Conservation (phyloP, 2,113 vertebrate genomes). For the Urocynchramus pylzowi region DNA sequence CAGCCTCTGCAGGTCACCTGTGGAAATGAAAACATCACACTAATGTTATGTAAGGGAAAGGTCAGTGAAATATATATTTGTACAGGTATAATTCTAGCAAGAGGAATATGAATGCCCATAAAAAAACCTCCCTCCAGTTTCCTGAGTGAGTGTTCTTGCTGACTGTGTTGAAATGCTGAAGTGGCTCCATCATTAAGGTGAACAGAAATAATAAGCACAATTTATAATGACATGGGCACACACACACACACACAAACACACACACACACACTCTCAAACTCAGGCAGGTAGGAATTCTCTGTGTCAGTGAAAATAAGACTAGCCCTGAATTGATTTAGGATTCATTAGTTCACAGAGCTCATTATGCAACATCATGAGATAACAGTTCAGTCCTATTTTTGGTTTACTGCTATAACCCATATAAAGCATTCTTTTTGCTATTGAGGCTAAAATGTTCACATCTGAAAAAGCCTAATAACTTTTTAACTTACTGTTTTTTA, state of each 20-base stretch:
- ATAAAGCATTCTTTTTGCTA: background rate
- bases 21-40: background rate
- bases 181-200: background rate
- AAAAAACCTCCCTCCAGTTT: background rate
- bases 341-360: conserved; percentile 49
- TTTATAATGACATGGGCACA: background rate
- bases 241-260: background rate
- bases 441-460: background rate
- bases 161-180: background rate
- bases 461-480: background rate
- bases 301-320: background rate
- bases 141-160: background rate
- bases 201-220: background rate
- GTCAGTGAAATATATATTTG: background rate
- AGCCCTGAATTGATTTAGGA: background rate
- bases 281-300: background rate
- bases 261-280: background rate
- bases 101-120: background rate
- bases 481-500: background rate
- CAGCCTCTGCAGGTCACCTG: background rate
- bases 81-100: background rate
- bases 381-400: background rate
- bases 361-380: background rate
- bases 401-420: background rate
- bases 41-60: background rate